phyloP scores from a whole-genome alignment of 1,140 invertebrate genomes.

The Ephestia elutella region DNA sequence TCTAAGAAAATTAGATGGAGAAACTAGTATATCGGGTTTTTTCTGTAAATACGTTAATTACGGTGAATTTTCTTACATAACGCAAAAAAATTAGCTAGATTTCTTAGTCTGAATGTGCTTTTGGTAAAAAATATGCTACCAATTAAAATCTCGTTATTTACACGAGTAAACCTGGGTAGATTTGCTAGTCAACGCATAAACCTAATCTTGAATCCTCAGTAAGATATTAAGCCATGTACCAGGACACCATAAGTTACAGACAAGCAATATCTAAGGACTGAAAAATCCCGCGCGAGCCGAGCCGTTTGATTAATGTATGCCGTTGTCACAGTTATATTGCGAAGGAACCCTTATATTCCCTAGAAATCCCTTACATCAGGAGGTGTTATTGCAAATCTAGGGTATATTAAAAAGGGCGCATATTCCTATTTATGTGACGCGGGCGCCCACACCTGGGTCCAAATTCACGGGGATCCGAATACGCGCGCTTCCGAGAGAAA shows the following conservation, averaged over 20 bases:
- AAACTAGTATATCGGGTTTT: no score
- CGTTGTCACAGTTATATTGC: conserved; percentile 58
- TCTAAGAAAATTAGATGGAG: no score
- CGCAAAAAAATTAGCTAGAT: no score
- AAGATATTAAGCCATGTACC: conserved; percentile 42
- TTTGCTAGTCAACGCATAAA: neutral
- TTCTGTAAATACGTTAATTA: no score
- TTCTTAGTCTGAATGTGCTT: no score
- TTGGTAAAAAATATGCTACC: no score
- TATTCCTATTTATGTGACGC: conserved; percentile 43
- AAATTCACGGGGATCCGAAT: neutral
- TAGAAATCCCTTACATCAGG: conserved; percentile 36
- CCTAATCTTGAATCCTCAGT: conserved; percentile 12
- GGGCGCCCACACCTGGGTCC: conserved; percentile 12
- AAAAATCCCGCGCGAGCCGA: conserved; percentile 41
- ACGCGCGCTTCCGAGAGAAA: neutral
- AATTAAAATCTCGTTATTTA: no score
- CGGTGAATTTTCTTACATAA: no score
- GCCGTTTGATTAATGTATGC: conserved; percentile 62
- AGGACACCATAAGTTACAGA: conserved; percentile 56
- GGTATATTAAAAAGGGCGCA: conserved; percentile 63
- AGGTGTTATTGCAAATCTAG: conserved; percentile 65
- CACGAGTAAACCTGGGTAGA: neutral
- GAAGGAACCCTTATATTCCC: conserved; percentile 46
- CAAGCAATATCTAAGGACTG: conserved; percentile 48